Evolutionary conservation across 2,797 vertebrate species (phyloP).

Genomic region (Lacerta viridis): DNA sequence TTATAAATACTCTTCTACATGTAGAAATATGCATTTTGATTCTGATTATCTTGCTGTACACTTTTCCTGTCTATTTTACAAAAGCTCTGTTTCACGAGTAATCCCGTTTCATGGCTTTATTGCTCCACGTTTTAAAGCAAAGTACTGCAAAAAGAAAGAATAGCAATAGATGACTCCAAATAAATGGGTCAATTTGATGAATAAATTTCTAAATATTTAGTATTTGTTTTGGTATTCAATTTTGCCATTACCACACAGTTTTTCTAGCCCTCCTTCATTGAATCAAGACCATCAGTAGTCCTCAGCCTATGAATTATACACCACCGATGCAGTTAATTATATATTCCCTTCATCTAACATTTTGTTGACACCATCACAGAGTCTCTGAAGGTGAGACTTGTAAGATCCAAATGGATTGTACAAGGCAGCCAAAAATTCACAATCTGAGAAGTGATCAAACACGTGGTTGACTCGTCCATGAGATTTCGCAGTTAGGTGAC

Average conservation of each 20-base stretch:
- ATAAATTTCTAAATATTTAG: constrained; percentile 61
- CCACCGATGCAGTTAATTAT: constrained; percentile 67
- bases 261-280: constrained; percentile 75
- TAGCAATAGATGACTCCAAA: constrained; percentile 57
- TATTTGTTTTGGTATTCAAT: constrained; percentile 39
- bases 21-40: constrained; percentile 37
- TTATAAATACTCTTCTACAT: constrained; percentile 56
- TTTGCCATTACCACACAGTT: constrained; percentile 55
- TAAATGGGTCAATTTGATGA: constrained; percentile 58
- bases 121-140: constrained; percentile 53
- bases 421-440: constrained; percentile 86
- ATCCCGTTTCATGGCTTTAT: constrained; percentile 49
- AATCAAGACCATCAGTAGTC: constrained; percentile 66
- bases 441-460: constrained; percentile 87
- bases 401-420: constrained; percentile 87
- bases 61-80: constrained; percentile 43
- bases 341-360: constrained; percentile 88
- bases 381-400: constrained; percentile 84
- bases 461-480: constrained; percentile 86
- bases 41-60: constrained; percentile 41
- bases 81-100: constrained; percentile 34
- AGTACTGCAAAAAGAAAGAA: constrained; percentile 55
- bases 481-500: constrained; percentile 86
- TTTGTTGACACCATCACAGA: constrained; percentile 87
- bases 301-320: constrained; percentile 62